Base-by-base conservation (phyloP, 1,140 invertebrate species). In the Dendrolimus kikuchii region DNA sequence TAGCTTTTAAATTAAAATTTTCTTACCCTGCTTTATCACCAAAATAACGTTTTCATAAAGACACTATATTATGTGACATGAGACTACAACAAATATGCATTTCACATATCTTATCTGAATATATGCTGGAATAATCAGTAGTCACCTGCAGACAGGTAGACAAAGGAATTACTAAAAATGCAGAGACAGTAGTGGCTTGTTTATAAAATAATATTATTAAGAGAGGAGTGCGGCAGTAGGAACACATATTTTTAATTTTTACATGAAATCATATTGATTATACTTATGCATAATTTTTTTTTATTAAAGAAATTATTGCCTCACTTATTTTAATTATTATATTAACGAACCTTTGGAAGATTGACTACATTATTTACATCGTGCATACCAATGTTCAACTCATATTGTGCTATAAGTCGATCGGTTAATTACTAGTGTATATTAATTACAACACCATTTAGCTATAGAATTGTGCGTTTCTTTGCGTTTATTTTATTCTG, bases 271-370 rank as follows among this genome's bases (percentile, higher is more conserved):
- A 23, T 23, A 23, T 23, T 23, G 23, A 23, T 23, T 23, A 23
- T 23, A 23, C 23, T 23, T 23, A 23, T 23, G 23, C 23, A 23
- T 23, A 23, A 2, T 23, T 1, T 23, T 23, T 23, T 55, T 60
- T 44, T 43, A 50, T 46, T 56, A 75, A 64, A 51, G 59, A 65
- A 71, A 74, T 83, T 81, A 81, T 81, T 84, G 81, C 81, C 74
- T 59, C 62, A 44, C 46, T 50, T 64, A 54, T 45, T 53, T 43
- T 53, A 9, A 39, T 8, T 48, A 38, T 9, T 49, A 38, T 40
- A 40, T 7, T 40, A 50, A 41, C 40, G 39, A 50, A 50, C 9
- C 40, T 50, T 41, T 7, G 5, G n/a, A 45, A 45, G n/a, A 23
- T 41, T 50, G 42, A 23, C 42, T 41, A 41, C 40, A 50, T 41